Conservation (phyloP, 1,140 invertebrate genomes). For the Plodia interpunctella region DNA sequence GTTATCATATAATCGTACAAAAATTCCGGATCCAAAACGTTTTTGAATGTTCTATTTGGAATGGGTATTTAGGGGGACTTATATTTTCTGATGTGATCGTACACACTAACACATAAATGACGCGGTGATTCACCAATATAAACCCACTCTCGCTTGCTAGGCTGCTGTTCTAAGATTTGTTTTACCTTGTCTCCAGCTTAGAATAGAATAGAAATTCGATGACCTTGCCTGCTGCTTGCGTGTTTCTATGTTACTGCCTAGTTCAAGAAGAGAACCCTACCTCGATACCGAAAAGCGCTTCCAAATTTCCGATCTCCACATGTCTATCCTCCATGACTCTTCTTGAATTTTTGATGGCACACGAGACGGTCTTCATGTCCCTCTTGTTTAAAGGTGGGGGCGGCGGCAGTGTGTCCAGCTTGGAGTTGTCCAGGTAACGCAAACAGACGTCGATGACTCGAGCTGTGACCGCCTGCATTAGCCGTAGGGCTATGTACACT, state of each 20-base stretch:
- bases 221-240: background rate
- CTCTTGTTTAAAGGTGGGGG: conserved; percentile 75
- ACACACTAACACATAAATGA: too few species aligned
- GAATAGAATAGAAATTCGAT: too few species aligned
- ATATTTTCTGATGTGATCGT: too few species aligned
- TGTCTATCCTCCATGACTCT: conserved; percentile 93
- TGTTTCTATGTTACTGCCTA: background rate
- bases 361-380: conserved; percentile 76
- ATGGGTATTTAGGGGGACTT: too few species aligned
- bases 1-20: background rate
- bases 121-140: too few species aligned
- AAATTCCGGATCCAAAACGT: too few species aligned
- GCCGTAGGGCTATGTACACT: conserved; percentile 83
- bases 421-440: conserved; percentile 81
- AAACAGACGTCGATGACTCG: conserved; percentile 84
- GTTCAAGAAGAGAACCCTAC: conserved; percentile 38
- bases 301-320: conserved; percentile 85
- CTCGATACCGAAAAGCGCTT: conserved; percentile 82
- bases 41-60: too few species aligned
- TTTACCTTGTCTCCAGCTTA: too few species aligned
- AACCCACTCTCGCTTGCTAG: too few species aligned
- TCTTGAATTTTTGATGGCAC: conserved; percentile 87
- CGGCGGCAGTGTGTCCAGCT: conserved; percentile 73
- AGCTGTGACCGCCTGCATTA: conserved; percentile 84
- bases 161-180: too few species aligned